Conservation (phyloP, 2,113 vertebrate genomes). For the Pachypanchax playfairii region DNA sequence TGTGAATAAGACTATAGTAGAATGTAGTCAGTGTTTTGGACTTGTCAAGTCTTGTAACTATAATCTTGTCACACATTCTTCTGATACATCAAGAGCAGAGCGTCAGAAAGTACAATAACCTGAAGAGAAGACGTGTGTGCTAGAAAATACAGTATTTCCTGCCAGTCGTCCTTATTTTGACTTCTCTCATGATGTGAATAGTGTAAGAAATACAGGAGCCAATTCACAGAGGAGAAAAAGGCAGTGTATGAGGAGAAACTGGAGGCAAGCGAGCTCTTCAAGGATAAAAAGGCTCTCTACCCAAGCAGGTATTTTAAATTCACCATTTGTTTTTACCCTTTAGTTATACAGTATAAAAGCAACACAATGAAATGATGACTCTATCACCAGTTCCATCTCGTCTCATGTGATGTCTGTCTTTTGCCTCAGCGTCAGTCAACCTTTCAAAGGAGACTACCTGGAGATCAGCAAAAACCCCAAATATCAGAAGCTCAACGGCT, state of each 20-base stretch:
- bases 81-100: neutral
- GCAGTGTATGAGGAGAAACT: conserved; percentile 95
- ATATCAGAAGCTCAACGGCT: conserved; percentile 92
- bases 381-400: no score
- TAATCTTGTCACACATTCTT: neutral
- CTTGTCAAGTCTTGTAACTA: neutral
- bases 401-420: neutral
- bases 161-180: neutral
- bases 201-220: conserved; percentile 96
- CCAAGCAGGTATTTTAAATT: conserved; percentile 84
- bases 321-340: neutral
- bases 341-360: no score
- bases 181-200: conserved; percentile 50
- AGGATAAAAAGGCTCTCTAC: conserved; percentile 96
- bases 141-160: neutral
- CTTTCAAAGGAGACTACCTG: conserved; percentile 96
- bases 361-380: no score
- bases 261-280: conserved; percentile 97
- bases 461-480: conserved; percentile 97
- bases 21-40: neutral
- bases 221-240: conserved; percentile 94
- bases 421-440: conserved; percentile 87
- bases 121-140: neutral
- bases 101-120: neutral
- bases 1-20: neutral